Percentiles rank a stretch among this genome's conserved stretches.
phyloP scores from a whole-genome alignment of 2,888 invertebrate genomes.

The Sceliomorpha sp. region DNA sequence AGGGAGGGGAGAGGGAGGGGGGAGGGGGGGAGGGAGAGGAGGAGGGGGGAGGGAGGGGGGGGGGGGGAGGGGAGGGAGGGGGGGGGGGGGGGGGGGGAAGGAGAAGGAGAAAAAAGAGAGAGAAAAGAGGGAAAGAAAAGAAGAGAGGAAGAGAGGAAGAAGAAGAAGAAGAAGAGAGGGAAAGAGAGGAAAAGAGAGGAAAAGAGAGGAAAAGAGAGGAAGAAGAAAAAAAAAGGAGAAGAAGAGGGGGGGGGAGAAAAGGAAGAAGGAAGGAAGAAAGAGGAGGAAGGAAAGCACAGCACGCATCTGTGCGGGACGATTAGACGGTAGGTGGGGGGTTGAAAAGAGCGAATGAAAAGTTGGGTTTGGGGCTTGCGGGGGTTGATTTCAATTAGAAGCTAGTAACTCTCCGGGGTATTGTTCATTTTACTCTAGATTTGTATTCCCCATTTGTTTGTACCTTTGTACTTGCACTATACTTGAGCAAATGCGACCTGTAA shows the following conservation, averaged over 20 bases:
- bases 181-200: conserved; percentile 4
- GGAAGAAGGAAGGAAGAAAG: conserved; percentile 5
- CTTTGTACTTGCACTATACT: conserved; percentile 64
- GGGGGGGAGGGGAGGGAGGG: no score
- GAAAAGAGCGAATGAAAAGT: conserved; percentile 57
- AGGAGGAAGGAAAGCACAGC: conserved; percentile 57
- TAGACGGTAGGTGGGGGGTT: conserved; percentile 65
- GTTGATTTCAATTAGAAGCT: conserved; percentile 79
- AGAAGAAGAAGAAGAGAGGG: no score
- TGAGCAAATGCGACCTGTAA: conserved; percentile 36
- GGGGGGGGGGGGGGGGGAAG: no score
- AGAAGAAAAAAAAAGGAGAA: conserved; percentile 8
- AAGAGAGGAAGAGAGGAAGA: no score
- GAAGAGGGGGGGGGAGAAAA: background rate
- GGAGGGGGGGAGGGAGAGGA: no score
- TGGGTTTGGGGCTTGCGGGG: conserved; percentile 57
- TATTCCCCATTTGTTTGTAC: conserved; percentile 75
- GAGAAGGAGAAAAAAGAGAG: no score
- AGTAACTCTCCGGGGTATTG: conserved; percentile 79
- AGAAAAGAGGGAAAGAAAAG: no score
- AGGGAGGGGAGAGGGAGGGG: no score
- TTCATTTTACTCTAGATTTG: conserved; percentile 80
- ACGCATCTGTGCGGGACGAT: conserved; percentile 78
- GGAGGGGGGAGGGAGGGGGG: no score
- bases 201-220: background rate